These are phyloP conservation scores for Heliconius hewitsoni DNA, from an alignment of 1,140 invertebrate genomes.

Conservation along the genomic window DNA sequence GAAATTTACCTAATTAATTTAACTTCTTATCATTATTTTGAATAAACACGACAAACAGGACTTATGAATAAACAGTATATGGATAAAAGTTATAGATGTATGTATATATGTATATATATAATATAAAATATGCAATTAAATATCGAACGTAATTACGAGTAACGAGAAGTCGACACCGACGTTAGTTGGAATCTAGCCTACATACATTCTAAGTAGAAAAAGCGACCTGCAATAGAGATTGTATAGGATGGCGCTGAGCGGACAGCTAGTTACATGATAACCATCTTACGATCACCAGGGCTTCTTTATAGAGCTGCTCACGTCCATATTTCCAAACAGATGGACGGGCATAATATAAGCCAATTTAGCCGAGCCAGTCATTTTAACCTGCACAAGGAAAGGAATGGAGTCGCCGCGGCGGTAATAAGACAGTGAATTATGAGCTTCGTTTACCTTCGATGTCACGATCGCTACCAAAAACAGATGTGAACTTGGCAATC, in stretches of 20 bases:
- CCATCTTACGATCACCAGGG: conserved; percentile 55
- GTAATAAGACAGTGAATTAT: conserved; percentile 54
- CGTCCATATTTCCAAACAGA: conserved; percentile 63
- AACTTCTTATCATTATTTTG: conserved; percentile 12
- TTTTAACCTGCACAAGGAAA: conserved; percentile 46
- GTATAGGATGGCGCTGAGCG: conserved; percentile 53
- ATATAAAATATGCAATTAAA: conserved; percentile 32
- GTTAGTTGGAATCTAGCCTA: conserved; percentile 40
- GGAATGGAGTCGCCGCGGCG: conserved; percentile 41
- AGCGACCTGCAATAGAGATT: conserved; percentile 56
- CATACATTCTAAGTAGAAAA: conserved; percentile 57
- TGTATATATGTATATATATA: not conserved
- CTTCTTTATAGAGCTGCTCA: conserved; percentile 71
- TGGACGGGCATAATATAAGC: conserved; percentile 60
- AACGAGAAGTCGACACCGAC: conserved; percentile 32
- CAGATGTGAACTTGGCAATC: conserved; percentile 54
- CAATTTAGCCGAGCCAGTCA: conserved; percentile 49
- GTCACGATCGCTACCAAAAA: conserved; percentile 55
- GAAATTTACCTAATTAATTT: conserved; percentile 23
- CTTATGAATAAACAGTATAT: not conserved
- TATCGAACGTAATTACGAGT: conserved; percentile 33
- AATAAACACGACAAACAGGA: not conserved
- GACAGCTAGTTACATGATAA: conserved; percentile 71
- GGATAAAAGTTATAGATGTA: not conserved
- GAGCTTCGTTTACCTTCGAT: conserved; percentile 54